Evolutionary conservation across 2,113 vertebrate genomes (phyloP).

Genomic region (Amia ocellicauda): DNA sequence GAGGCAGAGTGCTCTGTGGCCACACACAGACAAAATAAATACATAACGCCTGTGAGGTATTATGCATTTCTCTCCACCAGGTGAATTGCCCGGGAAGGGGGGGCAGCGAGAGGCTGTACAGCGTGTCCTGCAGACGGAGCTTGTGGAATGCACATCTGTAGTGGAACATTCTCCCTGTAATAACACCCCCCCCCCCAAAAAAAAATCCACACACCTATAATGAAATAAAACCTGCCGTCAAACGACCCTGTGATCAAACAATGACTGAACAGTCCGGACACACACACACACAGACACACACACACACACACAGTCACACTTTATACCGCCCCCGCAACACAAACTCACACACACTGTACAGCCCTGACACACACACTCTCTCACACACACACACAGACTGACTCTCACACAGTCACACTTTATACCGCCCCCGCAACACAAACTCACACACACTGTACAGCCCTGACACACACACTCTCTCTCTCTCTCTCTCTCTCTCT

Average conservation of each 20-base stretch:
- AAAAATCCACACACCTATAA: background rate
- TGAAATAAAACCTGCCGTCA: conserved; percentile 30
- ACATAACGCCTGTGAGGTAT: background rate
- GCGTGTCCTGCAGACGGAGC: background rate
- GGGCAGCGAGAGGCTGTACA: background rate
- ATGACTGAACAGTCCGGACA: conserved; percentile 38
- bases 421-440: background rate
- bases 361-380: background rate
- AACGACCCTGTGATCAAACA: too few relatives aligned
- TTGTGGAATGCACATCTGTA: background rate
- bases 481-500: background rate
- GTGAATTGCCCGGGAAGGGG: too few relatives aligned
- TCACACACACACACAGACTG: too few relatives aligned
- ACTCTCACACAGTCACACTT: background rate
- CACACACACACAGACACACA: background rate
- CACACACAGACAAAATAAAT: background rate
- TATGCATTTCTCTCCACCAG: too few relatives aligned
- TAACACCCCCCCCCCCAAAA: background rate
- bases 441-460: background rate
- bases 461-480: background rate
- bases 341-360: background rate
- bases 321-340: background rate
- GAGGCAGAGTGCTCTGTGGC: background rate
- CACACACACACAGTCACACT: conserved; percentile 33
- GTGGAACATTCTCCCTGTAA: background rate